Base-by-base conservation (phyloP, 2,797 vertebrate genomes). In the Okamejei kenojei region DNA sequence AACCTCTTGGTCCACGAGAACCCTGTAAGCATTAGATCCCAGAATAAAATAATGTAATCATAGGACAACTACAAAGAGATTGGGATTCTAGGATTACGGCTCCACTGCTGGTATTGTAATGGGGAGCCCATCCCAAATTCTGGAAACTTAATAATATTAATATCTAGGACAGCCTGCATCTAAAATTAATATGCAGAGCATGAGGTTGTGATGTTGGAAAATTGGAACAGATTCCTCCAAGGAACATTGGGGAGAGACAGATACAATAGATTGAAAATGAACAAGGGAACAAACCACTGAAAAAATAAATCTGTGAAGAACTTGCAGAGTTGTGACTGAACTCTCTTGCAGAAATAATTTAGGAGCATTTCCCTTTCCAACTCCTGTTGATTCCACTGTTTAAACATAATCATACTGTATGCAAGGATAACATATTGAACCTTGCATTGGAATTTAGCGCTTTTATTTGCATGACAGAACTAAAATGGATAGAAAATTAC, bases 1-100 rank as follows among this genome's bases (percentile, higher is more conserved):
- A 94, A 82, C 97, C 97, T n/a, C 96, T 96, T 0, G 96, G 94
- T 11, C 97, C 97, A 94, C 96, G 95, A 95, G 96, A 96, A n/a
- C 97, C 97, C 97, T 97, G 74, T 38, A 82, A 63, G 93, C 93
- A 92, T 35, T 17, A 79, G 1, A 17, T 94, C 29, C 73, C 35
- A n/a, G 71, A 45, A 23, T 45, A 15, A 63, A 65, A 65, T 32
- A 32, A 65, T 0, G 8, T 17, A 63, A 86, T 2, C 4, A 32
- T 8, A 32, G n/a, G 11, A 11, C 65, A 35, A 84, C n/a, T n/a
- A 29, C 54, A 84, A 61, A 88, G 32, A 17, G 63, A 17, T 63
- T 19, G 3, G 21, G 21, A 86, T 32, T 86, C 17, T 88, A 15
- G 0, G n/a, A 1, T 86, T 19, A 65, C n/a, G 19, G 21, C 13